Evolutionary conservation across 1,140 invertebrate species (phyloP).

Genomic region (Papilio machaon): DNA sequence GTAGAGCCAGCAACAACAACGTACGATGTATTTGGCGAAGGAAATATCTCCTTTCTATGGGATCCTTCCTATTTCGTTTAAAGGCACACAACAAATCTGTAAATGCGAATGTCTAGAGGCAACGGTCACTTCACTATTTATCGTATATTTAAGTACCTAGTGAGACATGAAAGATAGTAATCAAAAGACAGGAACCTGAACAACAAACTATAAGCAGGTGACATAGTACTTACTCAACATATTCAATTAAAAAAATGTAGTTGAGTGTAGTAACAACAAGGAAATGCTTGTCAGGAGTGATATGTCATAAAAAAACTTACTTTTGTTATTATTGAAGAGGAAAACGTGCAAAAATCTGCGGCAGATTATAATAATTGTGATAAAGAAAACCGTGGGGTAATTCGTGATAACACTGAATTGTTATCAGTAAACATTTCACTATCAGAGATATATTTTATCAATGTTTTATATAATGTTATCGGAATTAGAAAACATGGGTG

Average conservation of each 20-base stretch:
- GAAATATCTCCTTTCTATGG: too few species aligned
- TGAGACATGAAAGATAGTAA: too few species aligned
- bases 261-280: neutral
- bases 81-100: too few species aligned
- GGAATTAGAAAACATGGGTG: neutral
- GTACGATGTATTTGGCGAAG: too few species aligned
- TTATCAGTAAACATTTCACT: neutral
- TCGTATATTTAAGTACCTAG: too few species aligned
- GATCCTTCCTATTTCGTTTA: too few species aligned
- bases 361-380: neutral
- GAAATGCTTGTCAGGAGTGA: neutral
- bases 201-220: too few species aligned
- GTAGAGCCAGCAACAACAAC: too few species aligned
- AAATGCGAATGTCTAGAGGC: too few species aligned
- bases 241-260: too few species aligned
- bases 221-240: too few species aligned
- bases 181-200: neutral
- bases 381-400: neutral
- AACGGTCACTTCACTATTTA: too few species aligned
- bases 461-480: neutral
- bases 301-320: neutral
- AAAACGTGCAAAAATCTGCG: neutral
- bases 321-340: neutral
- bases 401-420: neutral
- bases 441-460: conserved; percentile 6